phyloP scores from a whole-genome alignment of 2,888 invertebrate genomes.

The Thymelicus lineola region DNA sequence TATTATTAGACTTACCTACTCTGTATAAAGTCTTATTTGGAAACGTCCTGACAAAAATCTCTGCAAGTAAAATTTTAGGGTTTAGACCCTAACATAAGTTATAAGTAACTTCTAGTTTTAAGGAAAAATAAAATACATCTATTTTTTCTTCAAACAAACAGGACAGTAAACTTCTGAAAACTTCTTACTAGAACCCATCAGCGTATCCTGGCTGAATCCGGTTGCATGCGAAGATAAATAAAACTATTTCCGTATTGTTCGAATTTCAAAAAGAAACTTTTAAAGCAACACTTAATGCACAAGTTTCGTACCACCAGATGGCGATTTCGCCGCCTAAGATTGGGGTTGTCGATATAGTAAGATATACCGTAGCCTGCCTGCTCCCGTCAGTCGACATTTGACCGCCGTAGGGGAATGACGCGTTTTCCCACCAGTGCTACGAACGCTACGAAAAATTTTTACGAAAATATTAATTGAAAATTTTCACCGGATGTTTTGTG shows the following conservation, averaged over 20 bases:
- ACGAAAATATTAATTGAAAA: slow-evolving; percentile 35
- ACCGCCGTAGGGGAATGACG: slow-evolving; percentile 47
- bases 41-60: no score
- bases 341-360: slow-evolving; percentile 39
- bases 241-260: slow-evolving; percentile 47
- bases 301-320: slow-evolving; percentile 61
- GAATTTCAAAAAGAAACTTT: slow-evolving; percentile 50
- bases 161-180: slow-evolving; percentile 14
- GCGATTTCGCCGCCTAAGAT: slow-evolving; percentile 46
- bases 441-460: slow-evolving; percentile 27
- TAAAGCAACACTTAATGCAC: slow-evolving; percentile 52
- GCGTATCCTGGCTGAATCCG: slow-evolving; percentile 16
- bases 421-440: slow-evolving; percentile 35
- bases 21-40: no score
- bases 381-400: slow-evolving; percentile 49
- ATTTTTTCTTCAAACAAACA: neutral
- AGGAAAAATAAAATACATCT: no score
- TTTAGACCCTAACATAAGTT: no score
- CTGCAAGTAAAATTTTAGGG: no score
- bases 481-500: slow-evolving; percentile 42
- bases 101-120: no score
- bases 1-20: no score
- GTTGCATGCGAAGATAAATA: slow-evolving; percentile 37
- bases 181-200: slow-evolving; percentile 29
- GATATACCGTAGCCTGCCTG: slow-evolving; percentile 13